Evolutionary conservation across 2,797 vertebrate species (phyloP).

Genomic region (Heteromormyrus szaboi): DNA sequence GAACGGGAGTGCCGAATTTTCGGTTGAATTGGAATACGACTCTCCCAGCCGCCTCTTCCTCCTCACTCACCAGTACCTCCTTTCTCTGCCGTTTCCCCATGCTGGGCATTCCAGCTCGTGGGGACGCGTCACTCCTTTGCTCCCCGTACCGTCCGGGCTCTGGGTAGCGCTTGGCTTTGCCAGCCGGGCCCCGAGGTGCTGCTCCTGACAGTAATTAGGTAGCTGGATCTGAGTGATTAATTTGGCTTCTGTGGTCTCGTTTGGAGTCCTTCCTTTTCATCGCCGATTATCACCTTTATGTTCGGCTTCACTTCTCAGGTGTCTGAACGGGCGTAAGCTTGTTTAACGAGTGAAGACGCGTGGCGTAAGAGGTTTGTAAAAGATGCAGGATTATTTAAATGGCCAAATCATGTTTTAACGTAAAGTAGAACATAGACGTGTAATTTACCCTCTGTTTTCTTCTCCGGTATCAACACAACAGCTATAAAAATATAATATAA

Average conservation of each 20-base stretch:
- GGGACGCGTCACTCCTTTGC: neutral
- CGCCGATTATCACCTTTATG: neutral
- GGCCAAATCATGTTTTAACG: neutral
- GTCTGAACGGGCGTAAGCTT: neutral
- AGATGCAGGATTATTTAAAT: neutral
- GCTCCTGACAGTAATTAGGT: slow-evolving; percentile 46
- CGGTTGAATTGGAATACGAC: neutral
- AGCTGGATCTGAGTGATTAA: slow-evolving; percentile 55
- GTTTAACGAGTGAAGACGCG: neutral
- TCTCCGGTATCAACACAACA: neutral
- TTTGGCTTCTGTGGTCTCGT: slow-evolving; percentile 50
- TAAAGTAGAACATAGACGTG: neutral
- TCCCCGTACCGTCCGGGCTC: neutral
- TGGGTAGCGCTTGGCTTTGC: slow-evolving; percentile 33
- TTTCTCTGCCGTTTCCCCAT: neutral
- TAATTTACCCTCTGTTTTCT: neutral
- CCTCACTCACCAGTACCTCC: neutral
- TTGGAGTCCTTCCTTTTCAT: slow-evolving; percentile 40
- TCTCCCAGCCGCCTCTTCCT: neutral
- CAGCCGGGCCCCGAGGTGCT: slow-evolving; percentile 40
- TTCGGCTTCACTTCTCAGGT: neutral
- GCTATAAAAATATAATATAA: neutral
- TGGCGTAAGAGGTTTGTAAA: neutral
- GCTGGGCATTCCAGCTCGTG: neutral
- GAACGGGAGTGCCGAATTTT: neutral